Evolutionary conservation across 1,140 invertebrate genomes (phyloP).

Genomic region (Phymastichus coffea): DNA sequence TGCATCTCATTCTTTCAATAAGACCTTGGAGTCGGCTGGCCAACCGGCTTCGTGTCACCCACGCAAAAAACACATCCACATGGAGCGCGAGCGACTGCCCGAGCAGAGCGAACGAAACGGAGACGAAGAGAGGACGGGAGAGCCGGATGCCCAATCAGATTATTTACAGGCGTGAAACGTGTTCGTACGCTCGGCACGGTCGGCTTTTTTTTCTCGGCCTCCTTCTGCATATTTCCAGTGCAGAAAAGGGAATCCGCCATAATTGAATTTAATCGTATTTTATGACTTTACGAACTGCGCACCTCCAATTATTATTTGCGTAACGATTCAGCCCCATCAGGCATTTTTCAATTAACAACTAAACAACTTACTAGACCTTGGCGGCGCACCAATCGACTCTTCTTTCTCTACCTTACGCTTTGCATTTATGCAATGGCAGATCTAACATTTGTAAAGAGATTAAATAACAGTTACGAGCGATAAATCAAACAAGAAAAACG

Average conservation of each 20-base stretch:
- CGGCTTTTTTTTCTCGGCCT: background rate
- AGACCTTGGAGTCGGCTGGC: constrained; percentile 34
- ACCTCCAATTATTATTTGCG: background rate
- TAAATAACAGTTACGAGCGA: too few species aligned
- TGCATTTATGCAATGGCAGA: too few species aligned
- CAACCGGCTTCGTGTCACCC: constrained; percentile 29
- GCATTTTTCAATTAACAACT: background rate
- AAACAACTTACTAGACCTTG: background rate
- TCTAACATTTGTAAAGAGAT: too few species aligned
- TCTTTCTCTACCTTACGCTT: background rate
- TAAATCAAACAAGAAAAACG: too few species aligned
- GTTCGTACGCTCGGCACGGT: background rate
- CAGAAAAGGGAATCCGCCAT: background rate
- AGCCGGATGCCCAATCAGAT: constrained; percentile 7
- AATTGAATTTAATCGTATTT: constrained; percentile 17
- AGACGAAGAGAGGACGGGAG: background rate
- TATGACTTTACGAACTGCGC: too few species aligned
- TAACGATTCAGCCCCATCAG: background rate
- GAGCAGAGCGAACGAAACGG: background rate
- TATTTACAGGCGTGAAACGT: constrained; percentile 11
- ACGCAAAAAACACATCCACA: constrained; percentile 36
- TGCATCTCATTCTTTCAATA: constrained; percentile 42
- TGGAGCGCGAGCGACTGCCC: too few species aligned
- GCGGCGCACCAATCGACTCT: background rate
- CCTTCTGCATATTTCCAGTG: background rate